phyloP scores from a whole-genome alignment of 2,888 invertebrate genomes.

The Hecatera dysodea region DNA sequence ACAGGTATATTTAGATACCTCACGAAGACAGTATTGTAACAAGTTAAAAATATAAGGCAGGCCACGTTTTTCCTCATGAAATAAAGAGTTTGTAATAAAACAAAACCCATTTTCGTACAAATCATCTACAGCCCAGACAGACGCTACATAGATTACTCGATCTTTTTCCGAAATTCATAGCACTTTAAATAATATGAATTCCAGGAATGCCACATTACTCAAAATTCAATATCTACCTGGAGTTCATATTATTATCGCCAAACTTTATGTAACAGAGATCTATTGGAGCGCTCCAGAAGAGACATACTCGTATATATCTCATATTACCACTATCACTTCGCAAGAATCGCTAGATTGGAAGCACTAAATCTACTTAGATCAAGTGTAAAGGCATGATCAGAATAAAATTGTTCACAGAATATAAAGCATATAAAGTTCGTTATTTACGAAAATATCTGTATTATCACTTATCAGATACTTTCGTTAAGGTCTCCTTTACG shows the following conservation, averaged over 20 bases:
- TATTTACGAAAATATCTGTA: conserved; percentile 11
- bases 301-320: conserved; percentile 63
- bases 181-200: conserved; percentile 35
- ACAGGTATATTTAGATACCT: no score
- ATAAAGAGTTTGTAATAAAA: background rate
- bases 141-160: conserved; percentile 19
- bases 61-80: background rate
- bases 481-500: background rate
- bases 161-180: conserved; percentile 15
- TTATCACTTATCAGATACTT: no score
- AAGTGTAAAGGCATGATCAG: conserved; percentile 56
- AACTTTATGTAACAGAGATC: conserved; percentile 50
- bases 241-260: conserved; percentile 46
- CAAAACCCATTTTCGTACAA: background rate
- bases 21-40: background rate
- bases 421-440: conserved; percentile 22
- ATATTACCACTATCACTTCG: conserved; percentile 72
- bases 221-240: conserved; percentile 51
- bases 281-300: conserved; percentile 42
- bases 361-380: conserved; percentile 69
- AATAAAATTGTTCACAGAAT: conserved; percentile 33
- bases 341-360: conserved; percentile 71
- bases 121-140: conserved; percentile 20
- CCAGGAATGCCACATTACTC: conserved; percentile 25
- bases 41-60: background rate